These are phyloP conservation scores for Rousettus leschenaultii DNA, from an alignment of 2,113 vertebrate genomes.

Conservation along the genomic window DNA sequence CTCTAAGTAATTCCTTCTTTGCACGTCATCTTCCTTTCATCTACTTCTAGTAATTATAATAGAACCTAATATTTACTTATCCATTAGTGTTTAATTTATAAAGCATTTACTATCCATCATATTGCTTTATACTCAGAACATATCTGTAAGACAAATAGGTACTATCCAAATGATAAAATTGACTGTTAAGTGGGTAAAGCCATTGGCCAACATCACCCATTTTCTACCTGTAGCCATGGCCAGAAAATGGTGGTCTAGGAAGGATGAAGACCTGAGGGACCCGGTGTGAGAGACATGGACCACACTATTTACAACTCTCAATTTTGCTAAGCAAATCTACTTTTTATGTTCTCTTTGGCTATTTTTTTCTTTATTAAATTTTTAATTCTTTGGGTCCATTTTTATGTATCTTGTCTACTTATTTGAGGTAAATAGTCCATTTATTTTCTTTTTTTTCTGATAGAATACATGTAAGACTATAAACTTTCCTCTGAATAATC, in stretches of 20 bases:
- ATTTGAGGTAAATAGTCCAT: neutral
- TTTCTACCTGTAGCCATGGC: neutral
- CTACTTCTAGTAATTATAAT: neutral
- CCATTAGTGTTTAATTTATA: neutral
- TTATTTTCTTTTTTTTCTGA: neutral
- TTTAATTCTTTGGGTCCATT: neutral
- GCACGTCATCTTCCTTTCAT: neutral
- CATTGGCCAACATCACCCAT: neutral
- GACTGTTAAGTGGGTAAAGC: neutral
- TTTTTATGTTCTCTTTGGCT: neutral
- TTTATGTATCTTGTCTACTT: neutral
- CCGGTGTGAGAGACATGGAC: neutral
- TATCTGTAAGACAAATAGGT: neutral
- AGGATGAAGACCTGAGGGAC: accelerated
- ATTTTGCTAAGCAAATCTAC: neutral
- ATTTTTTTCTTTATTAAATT: neutral
- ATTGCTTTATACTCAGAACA: neutral
- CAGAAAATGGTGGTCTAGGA: neutral
- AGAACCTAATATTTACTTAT: neutral
- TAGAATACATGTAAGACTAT: neutral
- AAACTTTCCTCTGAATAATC: neutral
- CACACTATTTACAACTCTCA: neutral
- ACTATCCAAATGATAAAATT: neutral
- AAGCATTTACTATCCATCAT: neutral
- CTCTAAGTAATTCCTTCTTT: neutral